Evolutionary conservation across 2,113 vertebrate genomes (phyloP), one percentile per base, ranked within the genome.

Genomic region (Pontoporia blainvillei): DNA sequence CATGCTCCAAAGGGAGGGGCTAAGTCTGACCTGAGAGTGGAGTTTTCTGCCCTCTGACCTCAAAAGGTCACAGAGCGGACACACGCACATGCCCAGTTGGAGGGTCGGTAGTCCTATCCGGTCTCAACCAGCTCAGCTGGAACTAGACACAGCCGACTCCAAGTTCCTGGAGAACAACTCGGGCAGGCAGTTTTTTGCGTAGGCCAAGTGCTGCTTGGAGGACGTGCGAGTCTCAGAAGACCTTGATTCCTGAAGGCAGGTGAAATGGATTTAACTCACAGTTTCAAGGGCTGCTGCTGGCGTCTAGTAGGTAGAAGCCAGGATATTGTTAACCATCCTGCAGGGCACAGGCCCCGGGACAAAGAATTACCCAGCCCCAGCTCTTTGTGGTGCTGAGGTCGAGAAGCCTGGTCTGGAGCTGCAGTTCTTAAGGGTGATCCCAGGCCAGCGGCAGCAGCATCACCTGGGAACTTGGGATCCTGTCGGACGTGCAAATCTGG

Each of bases 391-490:
- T 4, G 49, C 6, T 20, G 34, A 69, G 6, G 11, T 1, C 27
- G 17, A 52, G 39, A 44, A 4, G 8, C 36, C 25, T 17, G 49
- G 23, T 12, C 31, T 27, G 15, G 29, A 21, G 46, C 23, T 12
- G 36, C 0, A 5, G 27, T 11, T n/a, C 21, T 20, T 17, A 9
- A 11, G 6, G 2, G 31, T 52, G 76, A 21, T 23, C 69, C n/a
- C 3, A 8, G 69, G 4, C 52, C 18, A 9, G 25, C 3, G 15
- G 9, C 18, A 4, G 15, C 44, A 41, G 25, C 17, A 0, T 21
- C 46, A 0, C 52, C 21, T 1, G 13, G 73, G 8, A 52, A 36
- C 8, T 0, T 2, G 2, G 8, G 41, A 12, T 1, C 64, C 49
- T 23, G 75, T n/a, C 1, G 14, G 59, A 20, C 2, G 0, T 0